A percentile compares a stretch with the other conserved stretches of the same genome.
phyloP scores from a whole-genome alignment of 2,113 vertebrate genomes.

The Phyllostomus hastatus region DNA sequence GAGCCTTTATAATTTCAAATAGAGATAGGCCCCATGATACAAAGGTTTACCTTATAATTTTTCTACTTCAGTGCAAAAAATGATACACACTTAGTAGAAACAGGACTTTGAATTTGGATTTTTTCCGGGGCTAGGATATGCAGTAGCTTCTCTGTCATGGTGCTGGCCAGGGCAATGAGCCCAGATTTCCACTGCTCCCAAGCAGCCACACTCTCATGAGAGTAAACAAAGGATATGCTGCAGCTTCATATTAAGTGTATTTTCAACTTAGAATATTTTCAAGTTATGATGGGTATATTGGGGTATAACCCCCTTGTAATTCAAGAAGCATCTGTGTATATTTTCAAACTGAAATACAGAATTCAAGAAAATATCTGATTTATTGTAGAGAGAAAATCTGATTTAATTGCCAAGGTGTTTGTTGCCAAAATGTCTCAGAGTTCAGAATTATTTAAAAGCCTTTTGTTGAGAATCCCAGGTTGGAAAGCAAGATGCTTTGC shows the following conservation, averaged over 20 bases:
- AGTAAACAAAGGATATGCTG: background rate
- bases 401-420: background rate
- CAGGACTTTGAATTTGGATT: background rate
- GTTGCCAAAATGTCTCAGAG: background rate
- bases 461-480: background rate
- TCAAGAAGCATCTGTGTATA: background rate
- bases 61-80: background rate
- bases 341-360: background rate
- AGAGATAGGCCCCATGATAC: background rate
- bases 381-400: background rate
- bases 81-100: background rate
- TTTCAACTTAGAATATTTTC: background rate
- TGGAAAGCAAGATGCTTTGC: background rate
- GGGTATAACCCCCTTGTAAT: background rate
- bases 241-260: background rate
- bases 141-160: too few relatives aligned
- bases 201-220: background rate
- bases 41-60: background rate
- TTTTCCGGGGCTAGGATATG: background rate
- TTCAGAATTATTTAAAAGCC: background rate
- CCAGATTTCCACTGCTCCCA: too few relatives aligned
- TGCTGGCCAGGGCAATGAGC: too few relatives aligned
- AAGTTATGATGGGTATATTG: background rate
- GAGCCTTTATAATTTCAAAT: background rate
- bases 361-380: background rate